phyloP scores from a whole-genome alignment of 2,113 vertebrate genomes.

The Jaculus jaculus region DNA sequence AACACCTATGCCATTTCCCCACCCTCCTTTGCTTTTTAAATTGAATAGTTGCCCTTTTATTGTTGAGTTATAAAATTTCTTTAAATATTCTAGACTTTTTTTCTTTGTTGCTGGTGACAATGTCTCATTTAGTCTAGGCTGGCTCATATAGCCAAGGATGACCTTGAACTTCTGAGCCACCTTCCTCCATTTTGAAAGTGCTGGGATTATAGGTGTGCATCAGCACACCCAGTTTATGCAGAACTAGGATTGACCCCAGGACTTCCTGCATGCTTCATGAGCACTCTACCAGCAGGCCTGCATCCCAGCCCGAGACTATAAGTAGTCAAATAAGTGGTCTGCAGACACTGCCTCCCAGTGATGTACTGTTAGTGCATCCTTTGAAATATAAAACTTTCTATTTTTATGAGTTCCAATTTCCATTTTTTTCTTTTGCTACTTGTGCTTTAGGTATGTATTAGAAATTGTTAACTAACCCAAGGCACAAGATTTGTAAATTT shows the following conservation, averaged over 20 bases:
- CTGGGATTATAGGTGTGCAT: too few relatives aligned
- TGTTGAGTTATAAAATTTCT: not conserved
- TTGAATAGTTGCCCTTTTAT: conserved; percentile 1
- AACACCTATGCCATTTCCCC: too few relatives aligned
- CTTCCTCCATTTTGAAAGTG: not conserved
- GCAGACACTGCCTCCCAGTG: not conserved
- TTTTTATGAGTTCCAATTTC: not conserved
- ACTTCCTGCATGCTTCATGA: too few relatives aligned
- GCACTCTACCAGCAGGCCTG: too few relatives aligned
- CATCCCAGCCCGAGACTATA: not conserved
- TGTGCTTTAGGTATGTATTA: not conserved
- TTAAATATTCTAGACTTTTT: conserved; percentile 3
- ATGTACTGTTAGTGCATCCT: not conserved
- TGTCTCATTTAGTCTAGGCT: not conserved
- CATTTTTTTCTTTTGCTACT: not conserved
- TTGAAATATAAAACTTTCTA: not conserved
- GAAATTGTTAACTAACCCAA: not conserved
- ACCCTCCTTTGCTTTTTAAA: conserved; percentile 13
- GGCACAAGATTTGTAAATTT: not conserved
- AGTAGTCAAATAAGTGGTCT: not conserved
- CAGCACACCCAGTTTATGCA: too few relatives aligned
- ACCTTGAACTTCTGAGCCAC: not conserved
- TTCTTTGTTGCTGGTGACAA: not conserved
- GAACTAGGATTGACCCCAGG: too few relatives aligned
- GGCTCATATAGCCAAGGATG: not conserved